These are phyloP conservation scores for Tetragnatha montana DNA, from an alignment of 2,888 invertebrate species.

Conservation along the genomic window DNA sequence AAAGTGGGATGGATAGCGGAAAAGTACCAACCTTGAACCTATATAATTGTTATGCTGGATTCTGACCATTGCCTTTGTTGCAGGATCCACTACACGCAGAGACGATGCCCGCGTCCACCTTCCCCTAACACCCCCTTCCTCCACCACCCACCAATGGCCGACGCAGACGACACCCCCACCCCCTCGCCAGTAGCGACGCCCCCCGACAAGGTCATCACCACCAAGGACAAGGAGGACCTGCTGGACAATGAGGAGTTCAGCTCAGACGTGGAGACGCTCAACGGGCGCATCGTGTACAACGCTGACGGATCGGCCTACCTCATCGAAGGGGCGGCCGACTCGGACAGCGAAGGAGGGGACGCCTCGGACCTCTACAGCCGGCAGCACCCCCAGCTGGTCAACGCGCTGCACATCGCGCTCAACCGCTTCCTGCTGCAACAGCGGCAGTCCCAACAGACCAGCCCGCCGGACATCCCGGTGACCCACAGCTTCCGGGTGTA, in stretches of 20 bases:
- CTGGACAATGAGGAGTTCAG: constrained; percentile 44
- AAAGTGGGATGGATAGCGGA: too few species aligned
- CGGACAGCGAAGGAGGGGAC: constrained; percentile 80
- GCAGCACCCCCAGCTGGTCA: constrained; percentile 84
- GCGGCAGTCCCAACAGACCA: constrained; percentile 74
- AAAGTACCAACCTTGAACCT: too few species aligned
- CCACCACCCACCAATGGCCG: too few species aligned
- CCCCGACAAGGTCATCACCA: constrained; percentile 32
- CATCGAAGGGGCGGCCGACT: constrained; percentile 82
- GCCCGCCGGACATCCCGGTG: constrained; percentile 80
- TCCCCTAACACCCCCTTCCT: too few species aligned
- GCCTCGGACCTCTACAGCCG: constrained; percentile 77
- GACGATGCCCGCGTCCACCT: too few species aligned
- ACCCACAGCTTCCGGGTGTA: constrained; percentile 95
- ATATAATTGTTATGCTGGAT: too few species aligned
- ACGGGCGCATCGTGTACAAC: constrained; percentile 98
- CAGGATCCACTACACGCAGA: too few species aligned
- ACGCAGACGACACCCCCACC: constrained; percentile 30
- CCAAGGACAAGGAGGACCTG: constrained; percentile 26
- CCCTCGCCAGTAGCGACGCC: constrained; percentile 12
- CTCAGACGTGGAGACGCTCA: constrained; percentile 91
- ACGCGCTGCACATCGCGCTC: constrained; percentile 85
- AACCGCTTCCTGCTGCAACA: constrained; percentile 77
- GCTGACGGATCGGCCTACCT: constrained; percentile 98
- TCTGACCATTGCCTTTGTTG: too few species aligned